Evolutionary conservation across 2,888 invertebrate genomes (phyloP).

Genomic region (Homarus gammarus): DNA sequence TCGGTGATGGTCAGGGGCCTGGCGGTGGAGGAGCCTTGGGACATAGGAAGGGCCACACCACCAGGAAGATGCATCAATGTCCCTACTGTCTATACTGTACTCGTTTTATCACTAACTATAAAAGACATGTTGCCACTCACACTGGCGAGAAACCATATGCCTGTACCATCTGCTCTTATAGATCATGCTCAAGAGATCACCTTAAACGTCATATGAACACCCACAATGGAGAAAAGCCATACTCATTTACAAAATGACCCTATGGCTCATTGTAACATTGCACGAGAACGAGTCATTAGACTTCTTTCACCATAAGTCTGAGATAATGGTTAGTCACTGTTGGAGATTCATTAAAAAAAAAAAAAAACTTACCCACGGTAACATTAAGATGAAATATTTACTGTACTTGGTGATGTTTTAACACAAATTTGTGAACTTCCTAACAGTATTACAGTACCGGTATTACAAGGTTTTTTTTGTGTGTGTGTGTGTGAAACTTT

Average conservation of each 20-base stretch:
- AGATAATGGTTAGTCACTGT: too few relatives aligned
- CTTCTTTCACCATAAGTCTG: too few relatives aligned
- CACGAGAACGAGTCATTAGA: too few relatives aligned
- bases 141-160: slow-evolving; percentile 71
- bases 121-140: slow-evolving; percentile 66
- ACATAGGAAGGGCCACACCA: slow-evolving; percentile 28
- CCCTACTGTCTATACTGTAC: slow-evolving; percentile 47
- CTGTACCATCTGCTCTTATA: slow-evolving; percentile 59
- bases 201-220: slow-evolving; percentile 52
- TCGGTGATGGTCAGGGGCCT: slow-evolving; percentile 23
- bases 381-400: too few relatives aligned
- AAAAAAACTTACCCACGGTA: too few relatives aligned
- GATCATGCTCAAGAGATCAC: slow-evolving; percentile 55
- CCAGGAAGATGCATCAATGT: slow-evolving; percentile 45
- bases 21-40: slow-evolving; percentile 26
- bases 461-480: too few relatives aligned
- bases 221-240: slow-evolving; percentile 62
- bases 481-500: too few relatives aligned
- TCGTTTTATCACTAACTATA: slow-evolving; percentile 41
- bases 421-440: too few relatives aligned
- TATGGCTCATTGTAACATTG: slow-evolving; percentile 22
- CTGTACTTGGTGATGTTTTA: too few relatives aligned
- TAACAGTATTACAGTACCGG: too few relatives aligned
- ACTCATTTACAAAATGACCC: slow-evolving; percentile 31
- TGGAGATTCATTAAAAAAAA: too few relatives aligned